phyloP scores from a whole-genome alignment of 2,797 vertebrate species.

The Kryptopterus vitreolus region DNA sequence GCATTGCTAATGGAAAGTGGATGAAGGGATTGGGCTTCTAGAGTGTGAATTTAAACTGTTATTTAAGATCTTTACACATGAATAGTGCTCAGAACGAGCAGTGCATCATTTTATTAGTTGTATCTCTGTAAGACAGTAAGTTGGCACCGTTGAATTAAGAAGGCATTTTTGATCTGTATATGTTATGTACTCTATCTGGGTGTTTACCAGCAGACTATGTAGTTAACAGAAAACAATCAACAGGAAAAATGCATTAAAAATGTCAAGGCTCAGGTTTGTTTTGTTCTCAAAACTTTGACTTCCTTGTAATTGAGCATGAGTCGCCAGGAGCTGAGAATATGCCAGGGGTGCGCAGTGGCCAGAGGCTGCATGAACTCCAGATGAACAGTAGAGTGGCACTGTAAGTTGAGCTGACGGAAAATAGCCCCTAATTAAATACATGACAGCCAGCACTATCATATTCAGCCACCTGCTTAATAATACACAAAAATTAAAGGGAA shows the following conservation, averaged over 20 bases:
- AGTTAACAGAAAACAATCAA: not conserved
- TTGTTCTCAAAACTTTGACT: not conserved
- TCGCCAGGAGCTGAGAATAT: conserved; percentile 30
- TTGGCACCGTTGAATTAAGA: not conserved
- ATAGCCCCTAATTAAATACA: conserved; percentile 80
- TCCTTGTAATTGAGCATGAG: not conserved
- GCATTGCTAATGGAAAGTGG: not conserved
- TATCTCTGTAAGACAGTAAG: not conserved
- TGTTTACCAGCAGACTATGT: not conserved
- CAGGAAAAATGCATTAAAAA: not conserved
- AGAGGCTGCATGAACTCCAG: conserved; percentile 75
- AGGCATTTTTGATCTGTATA: not conserved
- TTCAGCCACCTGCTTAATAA: conserved; percentile 70
- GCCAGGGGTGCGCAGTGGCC: conserved; percentile 49
- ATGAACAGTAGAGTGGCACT: conserved; percentile 73
- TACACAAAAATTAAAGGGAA: conserved; percentile 78
- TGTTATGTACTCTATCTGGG: not conserved
- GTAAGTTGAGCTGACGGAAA: conserved; percentile 82
- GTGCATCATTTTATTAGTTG: not conserved
- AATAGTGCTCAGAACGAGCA: not conserved
- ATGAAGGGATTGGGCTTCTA: not conserved
- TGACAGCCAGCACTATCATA: conserved; percentile 80
- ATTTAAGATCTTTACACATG: not conserved
- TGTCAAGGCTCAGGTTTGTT: not conserved
- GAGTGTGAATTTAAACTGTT: not conserved